Base-by-base conservation (phyloP, 1,140 invertebrate genomes). In the Calephelis nemesis region DNA sequence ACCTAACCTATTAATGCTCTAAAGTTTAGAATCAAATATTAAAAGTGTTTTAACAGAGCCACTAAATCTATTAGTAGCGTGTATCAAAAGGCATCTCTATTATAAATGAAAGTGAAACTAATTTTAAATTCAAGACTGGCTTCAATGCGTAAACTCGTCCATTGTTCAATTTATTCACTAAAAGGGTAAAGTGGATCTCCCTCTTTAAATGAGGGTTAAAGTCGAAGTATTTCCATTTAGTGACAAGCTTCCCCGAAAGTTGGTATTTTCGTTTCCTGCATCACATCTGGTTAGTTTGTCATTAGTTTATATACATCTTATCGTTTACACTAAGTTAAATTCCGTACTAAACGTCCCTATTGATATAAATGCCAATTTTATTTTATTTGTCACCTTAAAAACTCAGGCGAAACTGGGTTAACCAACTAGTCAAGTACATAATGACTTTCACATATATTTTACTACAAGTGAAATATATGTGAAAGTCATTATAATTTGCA, bases 161-260 rank as follows among this genome's bases (percentile, higher is more conserved):
- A 77, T 77, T 77, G 66, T 77, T 73, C 68, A 63, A 73, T 73
- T 77, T 77, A 73, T 75, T 70, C 71, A 70, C 73, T 77, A 75
- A 77, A 77, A 77, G 75, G 75, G 73, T 75, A 71, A 67, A 75
- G 65, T 69, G 73, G 73, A 70, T 62, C 70, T 54, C 19, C 48
- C 58, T 54, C 42, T 63, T 45, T 11, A 15, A 52, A 39, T 52
- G 50, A 74, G 66, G 72, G 72, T 72, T 68, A 70, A 73, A 70
- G 73, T 45, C 50, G 49, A 50, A 40, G 48, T 65, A 66, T 58
- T 63, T 66, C 65, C 50, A 66, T 66, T 66, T 15, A 47, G 8
- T 11, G 45, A 58, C 50, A 66, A 49, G 39, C 30, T 52, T 39
- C 12, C 39, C 13, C 52, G 19, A 11, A 58, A 58, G 52, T 58